Evolutionary conservation across 2,888 invertebrate genomes (phyloP).

Genomic region (Phragmatobia fuliginosa): DNA sequence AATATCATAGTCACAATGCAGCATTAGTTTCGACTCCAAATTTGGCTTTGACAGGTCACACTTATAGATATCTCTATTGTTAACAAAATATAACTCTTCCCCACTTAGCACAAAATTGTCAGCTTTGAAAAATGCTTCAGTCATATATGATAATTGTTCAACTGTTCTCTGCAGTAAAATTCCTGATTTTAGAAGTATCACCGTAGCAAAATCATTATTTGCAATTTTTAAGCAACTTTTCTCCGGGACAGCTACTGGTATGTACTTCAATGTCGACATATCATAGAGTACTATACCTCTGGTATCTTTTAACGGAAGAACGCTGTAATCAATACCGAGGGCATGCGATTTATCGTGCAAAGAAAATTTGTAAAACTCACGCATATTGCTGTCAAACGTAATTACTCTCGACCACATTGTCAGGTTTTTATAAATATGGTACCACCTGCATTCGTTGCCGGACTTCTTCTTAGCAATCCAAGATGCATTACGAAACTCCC

Average conservation of each 20-base stretch:
- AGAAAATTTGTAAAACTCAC: constrained; percentile 71
- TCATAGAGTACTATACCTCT: constrained; percentile 71
- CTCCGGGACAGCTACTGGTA: constrained; percentile 70
- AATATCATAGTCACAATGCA: constrained; percentile 68
- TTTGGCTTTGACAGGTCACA: constrained; percentile 61
- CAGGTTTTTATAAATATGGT: constrained; percentile 73
- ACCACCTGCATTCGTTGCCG: constrained; percentile 68
- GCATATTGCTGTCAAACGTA: constrained; percentile 53
- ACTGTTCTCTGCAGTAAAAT: constrained; percentile 68
- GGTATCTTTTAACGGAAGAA: constrained; percentile 69
- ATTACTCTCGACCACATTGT: constrained; percentile 65
- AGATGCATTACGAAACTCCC: constrained; percentile 66
- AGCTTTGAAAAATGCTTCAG: constrained; percentile 70
- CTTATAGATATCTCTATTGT: constrained; percentile 66
- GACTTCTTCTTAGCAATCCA: constrained; percentile 71
- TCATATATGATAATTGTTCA: constrained; percentile 50
- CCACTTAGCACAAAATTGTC: constrained; percentile 68
- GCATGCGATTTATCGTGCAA: constrained; percentile 67
- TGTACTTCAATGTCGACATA: constrained; percentile 64
- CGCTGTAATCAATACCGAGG: constrained; percentile 65
- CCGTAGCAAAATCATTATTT: constrained; percentile 66
- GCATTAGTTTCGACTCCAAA: constrained; percentile 61
- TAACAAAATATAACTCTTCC: constrained; percentile 64
- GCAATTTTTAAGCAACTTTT: constrained; percentile 67
- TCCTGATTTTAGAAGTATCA: constrained; percentile 65